A percentile compares a stretch with the other conserved stretches of the same genome.
Evolutionary conservation across 2,797 vertebrate species (phyloP).

Genomic region (Acridotheres tristis): DNA sequence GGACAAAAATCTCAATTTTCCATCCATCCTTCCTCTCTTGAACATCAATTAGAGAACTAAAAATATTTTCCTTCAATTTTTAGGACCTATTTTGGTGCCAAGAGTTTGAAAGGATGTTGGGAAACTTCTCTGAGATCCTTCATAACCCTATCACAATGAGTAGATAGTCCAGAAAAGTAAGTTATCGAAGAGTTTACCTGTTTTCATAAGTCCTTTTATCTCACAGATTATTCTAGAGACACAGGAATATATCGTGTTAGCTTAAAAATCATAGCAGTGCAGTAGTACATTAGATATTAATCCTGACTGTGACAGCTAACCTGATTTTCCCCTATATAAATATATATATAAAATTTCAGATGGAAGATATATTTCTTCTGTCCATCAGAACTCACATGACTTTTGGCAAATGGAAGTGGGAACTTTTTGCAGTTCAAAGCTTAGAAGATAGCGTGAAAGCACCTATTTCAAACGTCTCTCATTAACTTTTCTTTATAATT

Average conservation of each 20-base stretch:
- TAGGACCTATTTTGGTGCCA: not conserved
- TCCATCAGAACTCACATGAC: not conserved
- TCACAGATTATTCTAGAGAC: not conserved
- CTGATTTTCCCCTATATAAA: not conserved
- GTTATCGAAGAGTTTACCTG: not conserved
- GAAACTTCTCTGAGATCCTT: not conserved
- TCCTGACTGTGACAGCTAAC: not conserved
- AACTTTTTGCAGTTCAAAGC: not conserved
- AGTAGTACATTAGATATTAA: not conserved
- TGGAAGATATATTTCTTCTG: not conserved
- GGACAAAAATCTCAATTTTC: not conserved
- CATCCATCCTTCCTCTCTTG: not conserved
- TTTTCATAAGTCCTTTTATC: not conserved
- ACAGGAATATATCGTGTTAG: not conserved
- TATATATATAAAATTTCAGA: not conserved
- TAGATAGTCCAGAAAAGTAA: not conserved
- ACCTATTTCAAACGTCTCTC: not conserved
- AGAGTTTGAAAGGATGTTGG: not conserved
- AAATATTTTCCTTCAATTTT: not conserved
- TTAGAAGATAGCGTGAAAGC: not conserved
- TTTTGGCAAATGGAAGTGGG: not conserved
- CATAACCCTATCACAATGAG: not conserved
- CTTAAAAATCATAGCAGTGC: not conserved
- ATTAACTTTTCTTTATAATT: not conserved
- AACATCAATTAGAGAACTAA: not conserved